These are phyloP conservation scores for Gasterosteus aculeatus DNA, from an alignment of 2,113 vertebrate species.

Conservation along the genomic window DNA sequence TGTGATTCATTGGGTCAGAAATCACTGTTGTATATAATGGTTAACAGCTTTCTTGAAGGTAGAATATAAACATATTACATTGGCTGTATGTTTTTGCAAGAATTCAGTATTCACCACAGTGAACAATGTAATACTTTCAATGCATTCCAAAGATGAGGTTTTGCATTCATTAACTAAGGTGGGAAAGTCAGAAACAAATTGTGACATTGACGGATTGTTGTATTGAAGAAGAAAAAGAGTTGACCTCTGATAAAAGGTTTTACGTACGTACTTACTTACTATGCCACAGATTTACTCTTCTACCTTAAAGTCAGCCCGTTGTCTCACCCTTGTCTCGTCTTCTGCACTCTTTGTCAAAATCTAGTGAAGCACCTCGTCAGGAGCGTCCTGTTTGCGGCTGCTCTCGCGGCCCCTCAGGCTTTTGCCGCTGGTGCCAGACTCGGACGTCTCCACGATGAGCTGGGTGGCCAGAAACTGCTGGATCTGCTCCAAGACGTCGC, in stretches of 20 bases:
- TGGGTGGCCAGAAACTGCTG: constrained; percentile 99
- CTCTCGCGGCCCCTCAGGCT: constrained; percentile 95
- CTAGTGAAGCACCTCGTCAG: constrained; percentile 90
- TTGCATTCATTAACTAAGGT: no score
- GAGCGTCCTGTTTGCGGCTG: constrained; percentile 92
- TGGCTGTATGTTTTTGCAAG: constrained; percentile 25
- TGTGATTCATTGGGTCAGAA: neutral
- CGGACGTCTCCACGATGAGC: constrained; percentile 98
- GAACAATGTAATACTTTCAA: neutral
- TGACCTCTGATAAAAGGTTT: neutral
- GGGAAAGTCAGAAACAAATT: neutral
- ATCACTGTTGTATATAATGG: neutral
- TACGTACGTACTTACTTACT: no score
- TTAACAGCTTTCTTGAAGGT: constrained; percentile 4
- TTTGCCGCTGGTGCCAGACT: constrained; percentile 96
- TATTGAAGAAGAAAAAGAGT: neutral
- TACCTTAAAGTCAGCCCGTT: constrained; percentile 51
- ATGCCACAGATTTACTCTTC: constrained; percentile 45
- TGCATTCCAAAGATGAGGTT: no score
- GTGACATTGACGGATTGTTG: neutral
- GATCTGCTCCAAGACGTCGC: constrained; percentile 97
- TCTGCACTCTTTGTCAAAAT: constrained; percentile 63
- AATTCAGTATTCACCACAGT: neutral
- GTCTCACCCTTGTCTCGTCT: constrained; percentile 63
- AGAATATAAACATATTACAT: neutral